phyloP scores from a whole-genome alignment of 1,140 invertebrate species.

The Aphis craccivora region DNA sequence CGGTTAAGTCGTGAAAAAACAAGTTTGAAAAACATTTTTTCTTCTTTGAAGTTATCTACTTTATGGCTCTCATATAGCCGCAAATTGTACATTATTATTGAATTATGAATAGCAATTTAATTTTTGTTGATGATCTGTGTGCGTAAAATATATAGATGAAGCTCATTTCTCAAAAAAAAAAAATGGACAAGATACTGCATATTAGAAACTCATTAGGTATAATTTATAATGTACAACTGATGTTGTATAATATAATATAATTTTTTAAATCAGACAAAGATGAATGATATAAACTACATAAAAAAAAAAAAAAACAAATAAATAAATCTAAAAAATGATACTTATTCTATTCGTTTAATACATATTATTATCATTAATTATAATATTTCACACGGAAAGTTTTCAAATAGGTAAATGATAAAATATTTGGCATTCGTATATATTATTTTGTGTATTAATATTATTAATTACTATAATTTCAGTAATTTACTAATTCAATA shows the following conservation, averaged over 20 bases:
- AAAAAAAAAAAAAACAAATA: background rate
- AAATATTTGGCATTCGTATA: background rate
- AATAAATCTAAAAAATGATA: background rate
- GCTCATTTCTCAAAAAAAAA: background rate
- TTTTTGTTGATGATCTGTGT: background rate
- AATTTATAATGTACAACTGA: background rate
- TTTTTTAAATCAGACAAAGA: background rate
- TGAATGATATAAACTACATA: background rate
- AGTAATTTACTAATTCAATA: background rate
- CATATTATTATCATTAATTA: background rate
- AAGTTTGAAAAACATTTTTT: background rate
- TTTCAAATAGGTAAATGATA: background rate
- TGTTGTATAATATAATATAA: background rate
- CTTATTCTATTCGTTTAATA: background rate
- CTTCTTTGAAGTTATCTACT: background rate
- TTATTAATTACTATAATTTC: background rate
- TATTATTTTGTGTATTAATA: background rate
- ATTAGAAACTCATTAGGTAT: constrained; percentile 7
- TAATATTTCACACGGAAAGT: background rate
- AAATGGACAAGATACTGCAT: background rate
- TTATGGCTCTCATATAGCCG: background rate
- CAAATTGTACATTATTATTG: background rate
- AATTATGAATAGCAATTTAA: background rate
- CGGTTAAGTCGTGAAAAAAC: background rate
- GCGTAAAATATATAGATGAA: background rate